Base-by-base conservation (phyloP, 2,113 vertebrate species). In the Gracilinanus agilis region DNA sequence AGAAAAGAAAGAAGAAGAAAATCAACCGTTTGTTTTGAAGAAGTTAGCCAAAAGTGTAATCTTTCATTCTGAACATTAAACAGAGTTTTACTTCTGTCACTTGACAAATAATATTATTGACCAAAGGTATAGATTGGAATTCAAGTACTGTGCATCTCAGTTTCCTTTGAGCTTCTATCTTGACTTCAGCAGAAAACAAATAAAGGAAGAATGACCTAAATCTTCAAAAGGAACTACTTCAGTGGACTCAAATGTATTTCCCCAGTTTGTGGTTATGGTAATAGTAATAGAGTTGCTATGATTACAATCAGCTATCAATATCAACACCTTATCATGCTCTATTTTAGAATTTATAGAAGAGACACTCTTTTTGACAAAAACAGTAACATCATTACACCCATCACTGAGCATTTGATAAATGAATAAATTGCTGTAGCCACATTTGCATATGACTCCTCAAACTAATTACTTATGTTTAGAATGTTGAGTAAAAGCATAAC, bases 181-280 rank as follows among this genome's bases (percentile, higher is more conserved):
- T 88, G 4, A 91, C 7, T 27, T 53, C 97, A 90, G 44, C n/a
- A 94, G 8, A 9, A 95, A 91, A 96, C 67, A 83, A 83, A 83
- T 40, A 83, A 40, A 83, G 19, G 1, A 83, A 6, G 2, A 21
- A 2, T 19, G 40, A 83, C 67, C n/a, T 40, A 40, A 88, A 54
- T 54, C 19, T 90, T 93, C 25, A 95, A 88, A 54, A 92, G 54
- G 40, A 94, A 58, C 56, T 91, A 55, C 91, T 75, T 89, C 24
- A 75, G 19, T 0, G 16, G 34, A 91, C 40, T 88, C 61, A 90
- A 55, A 24, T 93, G 44, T n/a, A 44, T 12, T 91, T 40, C 23
- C 58, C 19, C 44, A 93, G 27, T 9, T 61, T 92, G 10, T 58
- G 92, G 2, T n/a, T 56, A 27, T 90, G 24, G 24, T 10, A 91